phyloP scores from a whole-genome alignment of 2,113 vertebrate genomes.

The Zootoca vivipara region DNA sequence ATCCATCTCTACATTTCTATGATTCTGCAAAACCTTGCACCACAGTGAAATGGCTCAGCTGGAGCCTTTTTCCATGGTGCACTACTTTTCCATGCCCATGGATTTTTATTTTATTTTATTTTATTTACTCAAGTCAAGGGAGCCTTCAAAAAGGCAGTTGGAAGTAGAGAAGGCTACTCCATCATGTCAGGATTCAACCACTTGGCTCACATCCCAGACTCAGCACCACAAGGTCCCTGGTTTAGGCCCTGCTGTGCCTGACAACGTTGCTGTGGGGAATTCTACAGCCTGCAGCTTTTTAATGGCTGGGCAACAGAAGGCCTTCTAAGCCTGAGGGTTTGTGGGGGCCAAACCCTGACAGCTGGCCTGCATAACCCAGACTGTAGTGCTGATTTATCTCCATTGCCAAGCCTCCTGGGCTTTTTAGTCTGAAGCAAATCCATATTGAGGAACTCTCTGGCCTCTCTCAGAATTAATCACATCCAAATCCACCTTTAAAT shows the following conservation, averaged over 20 bases:
- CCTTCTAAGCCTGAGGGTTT: neutral
- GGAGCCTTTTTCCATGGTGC: neutral
- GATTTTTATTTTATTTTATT: neutral
- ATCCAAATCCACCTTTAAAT: slow-evolving; percentile 35
- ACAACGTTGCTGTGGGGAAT: neutral
- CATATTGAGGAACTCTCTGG: slow-evolving; percentile 33
- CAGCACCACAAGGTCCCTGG: neutral
- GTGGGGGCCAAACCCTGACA: slow-evolving; percentile 19
- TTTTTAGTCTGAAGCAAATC: slow-evolving; percentile 8
- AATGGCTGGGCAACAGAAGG: neutral
- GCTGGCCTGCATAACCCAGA: slow-evolving; percentile 23
- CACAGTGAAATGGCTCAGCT: neutral
- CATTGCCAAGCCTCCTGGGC: neutral
- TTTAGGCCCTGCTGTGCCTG: neutral
- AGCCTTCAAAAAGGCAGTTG: neutral
- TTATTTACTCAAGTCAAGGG: neutral
- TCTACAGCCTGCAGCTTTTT: neutral
- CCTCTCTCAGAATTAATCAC: slow-evolving; percentile 45
- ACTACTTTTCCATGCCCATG: neutral
- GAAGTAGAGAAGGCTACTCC: neutral
- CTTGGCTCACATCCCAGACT: neutral
- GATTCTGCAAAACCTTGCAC: too few species aligned
- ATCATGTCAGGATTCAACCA: neutral
- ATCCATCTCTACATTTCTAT: too few species aligned
- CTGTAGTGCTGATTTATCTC: slow-evolving; percentile 20